A percentile compares a stretch with the other conserved stretches of the same genome.
phyloP scores from a whole-genome alignment of 2,797 vertebrate species.

The Phrynocephalus forsythii region DNA sequence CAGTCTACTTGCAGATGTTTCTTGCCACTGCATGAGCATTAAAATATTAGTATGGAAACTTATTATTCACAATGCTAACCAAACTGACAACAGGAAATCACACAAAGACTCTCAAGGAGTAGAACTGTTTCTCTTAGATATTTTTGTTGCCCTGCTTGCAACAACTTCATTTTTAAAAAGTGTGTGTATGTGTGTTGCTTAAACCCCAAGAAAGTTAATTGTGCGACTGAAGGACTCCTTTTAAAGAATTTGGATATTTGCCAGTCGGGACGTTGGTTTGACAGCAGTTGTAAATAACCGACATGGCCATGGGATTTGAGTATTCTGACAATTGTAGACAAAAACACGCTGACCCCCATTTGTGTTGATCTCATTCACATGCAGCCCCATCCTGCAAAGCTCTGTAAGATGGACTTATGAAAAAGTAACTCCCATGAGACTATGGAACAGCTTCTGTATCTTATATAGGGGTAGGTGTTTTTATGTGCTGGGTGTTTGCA shows the following conservation, averaged over 20 bases:
- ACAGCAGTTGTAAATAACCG: not conserved
- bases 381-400: too few relatives aligned
- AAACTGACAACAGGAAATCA: conserved; percentile 70
- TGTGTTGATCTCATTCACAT: too few relatives aligned
- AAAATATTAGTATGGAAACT: conserved; percentile 67
- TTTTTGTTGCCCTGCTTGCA: conserved; percentile 12
- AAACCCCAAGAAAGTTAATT: conserved; percentile 40
- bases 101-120: conserved; percentile 64
- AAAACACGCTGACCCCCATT: too few relatives aligned
- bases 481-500: too few relatives aligned
- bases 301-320: not conserved
- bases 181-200: conserved; percentile 21
- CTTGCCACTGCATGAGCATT: conserved; percentile 66
- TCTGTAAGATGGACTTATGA: too few relatives aligned
- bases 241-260: not conserved
- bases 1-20: conserved; percentile 60
- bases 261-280: conserved; percentile 32
- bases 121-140: conserved; percentile 40
- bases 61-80: conserved; percentile 64
- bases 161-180: conserved; percentile 31
- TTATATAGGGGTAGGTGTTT: too few relatives aligned
- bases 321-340: too few relatives aligned
- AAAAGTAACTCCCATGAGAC: too few relatives aligned
- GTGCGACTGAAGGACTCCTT: conserved; percentile 10
- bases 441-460: too few relatives aligned